Percentiles rank a stretch among this genome's conserved stretches.
Evolutionary conservation across 2,888 invertebrate species (phyloP).

Genomic region (Drosophila cognata): DNA sequence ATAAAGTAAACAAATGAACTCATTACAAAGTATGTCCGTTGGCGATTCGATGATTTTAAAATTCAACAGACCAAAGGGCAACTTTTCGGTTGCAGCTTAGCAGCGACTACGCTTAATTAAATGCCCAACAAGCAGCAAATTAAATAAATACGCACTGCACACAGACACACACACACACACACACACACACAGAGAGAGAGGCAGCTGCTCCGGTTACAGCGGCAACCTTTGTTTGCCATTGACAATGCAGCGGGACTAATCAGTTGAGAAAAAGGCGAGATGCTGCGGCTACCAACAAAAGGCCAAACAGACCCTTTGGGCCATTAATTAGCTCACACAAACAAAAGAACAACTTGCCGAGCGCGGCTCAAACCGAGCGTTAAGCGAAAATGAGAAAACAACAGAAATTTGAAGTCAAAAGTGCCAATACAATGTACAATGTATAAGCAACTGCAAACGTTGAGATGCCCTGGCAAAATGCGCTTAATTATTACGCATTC

Average conservation of each 20-base stretch:
- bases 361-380: conserved; percentile 30
- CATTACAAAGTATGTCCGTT: conserved; percentile 67
- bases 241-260: conserved; percentile 74
- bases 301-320: conserved; percentile 60
- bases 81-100: conserved; percentile 63
- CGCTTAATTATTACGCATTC: conserved; percentile 41
- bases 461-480: conserved; percentile 9
- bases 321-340: conserved; percentile 69
- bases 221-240: conserved; percentile 56
- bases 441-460: conserved; percentile 38
- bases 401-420: conserved; percentile 51
- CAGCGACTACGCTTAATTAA: conserved; percentile 69
- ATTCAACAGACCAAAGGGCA: conserved; percentile 56
- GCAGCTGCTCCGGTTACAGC: background rate
- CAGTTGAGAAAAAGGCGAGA: conserved; percentile 70
- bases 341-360: conserved; percentile 59
- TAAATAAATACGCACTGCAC: conserved; percentile 62
- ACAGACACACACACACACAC: background rate
- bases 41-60: conserved; percentile 69
- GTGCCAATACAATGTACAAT: conserved; percentile 72
- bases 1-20: conserved; percentile 52
- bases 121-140: conserved; percentile 66
- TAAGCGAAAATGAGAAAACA: conserved; percentile 28
- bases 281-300: conserved; percentile 58
- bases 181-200: background rate